Evolutionary conservation across 2,113 vertebrate species (phyloP), one percentile per base, ranked within the genome.

Genomic region (Zootoca vivipara): DNA sequence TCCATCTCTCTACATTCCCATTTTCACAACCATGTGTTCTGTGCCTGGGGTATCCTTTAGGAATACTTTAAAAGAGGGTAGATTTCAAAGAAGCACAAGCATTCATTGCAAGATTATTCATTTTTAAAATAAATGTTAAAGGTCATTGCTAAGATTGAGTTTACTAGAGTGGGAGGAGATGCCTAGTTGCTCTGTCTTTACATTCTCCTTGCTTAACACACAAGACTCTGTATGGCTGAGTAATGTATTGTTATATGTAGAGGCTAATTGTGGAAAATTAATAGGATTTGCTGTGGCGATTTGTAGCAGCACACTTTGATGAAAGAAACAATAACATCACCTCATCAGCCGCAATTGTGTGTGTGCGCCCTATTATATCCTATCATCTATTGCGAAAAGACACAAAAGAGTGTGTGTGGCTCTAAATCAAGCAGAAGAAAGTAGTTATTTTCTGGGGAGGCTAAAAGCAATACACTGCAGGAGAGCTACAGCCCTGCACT

Each of bases 161-260:
- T 90, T 90, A 83, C 64, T 86, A 90, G 22, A 56, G 33, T n/a
- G 52, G 40, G 16, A 91, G 64, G 85, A 52, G 86, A 78, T 8
- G 35, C 77, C 82, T 85, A 64, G 24, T 42, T 91, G 8, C 83
- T 88, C 74, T 78, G 5, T 30, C 6, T 90, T 91, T 91, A 67
- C 82, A 90, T 12, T 67, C 82, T 2, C 15, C 52, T 10, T 82
- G 65, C 85, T 90, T 92, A 92, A 79, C 82, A 75, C 5, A 83
- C 42, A 88, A 88, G 70, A 42, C 6, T 83, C 7, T 81, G 69
- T 90, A 89, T 79, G 78, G 28, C 83, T 77, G 85, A 70, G 40
- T 0, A 2, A 73, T 58, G 90, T 85, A 93, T 89, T 86, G 82
- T 10, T 67, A 10, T 82, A 93, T 85, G 62, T 91, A 89, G 93